Evolutionary conservation across 2,888 invertebrate genomes (phyloP).

Genomic region (Autographa gamma): DNA sequence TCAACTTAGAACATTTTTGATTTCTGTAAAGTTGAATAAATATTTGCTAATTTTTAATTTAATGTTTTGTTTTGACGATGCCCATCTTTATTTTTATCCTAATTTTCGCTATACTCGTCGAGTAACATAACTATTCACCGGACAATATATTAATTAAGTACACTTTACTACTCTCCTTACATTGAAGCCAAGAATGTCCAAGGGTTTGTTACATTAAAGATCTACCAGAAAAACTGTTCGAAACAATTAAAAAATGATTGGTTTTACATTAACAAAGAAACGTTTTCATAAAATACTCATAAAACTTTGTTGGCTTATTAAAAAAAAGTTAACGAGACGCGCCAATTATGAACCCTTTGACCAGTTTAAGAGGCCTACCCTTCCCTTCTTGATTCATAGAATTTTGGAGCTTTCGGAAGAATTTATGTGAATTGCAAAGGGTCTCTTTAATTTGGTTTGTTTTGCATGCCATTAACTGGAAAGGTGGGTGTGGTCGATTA

Average conservation of each 20-base stretch:
- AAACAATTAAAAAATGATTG: constrained; percentile 71
- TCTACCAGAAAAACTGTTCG: constrained; percentile 44
- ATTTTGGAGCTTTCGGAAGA: not conserved
- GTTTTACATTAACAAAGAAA: constrained; percentile 78
- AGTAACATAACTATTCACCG: not conserved
- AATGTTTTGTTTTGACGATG: too few relatives aligned
- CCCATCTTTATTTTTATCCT: too few relatives aligned
- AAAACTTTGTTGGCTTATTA: constrained; percentile 83
- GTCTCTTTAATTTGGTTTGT: constrained; percentile 41
- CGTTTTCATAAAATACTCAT: constrained; percentile 78
- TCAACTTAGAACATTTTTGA: not conserved
- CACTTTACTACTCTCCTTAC: constrained; percentile 12
- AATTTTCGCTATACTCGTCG: not conserved
- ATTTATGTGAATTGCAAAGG: constrained; percentile 15
- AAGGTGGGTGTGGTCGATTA: constrained; percentile 76
- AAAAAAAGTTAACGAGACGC: constrained; percentile 80
- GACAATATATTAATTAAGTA: not conserved
- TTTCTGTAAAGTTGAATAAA: not conserved
- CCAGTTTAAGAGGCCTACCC: constrained; percentile 57
- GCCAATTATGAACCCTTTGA: constrained; percentile 73
- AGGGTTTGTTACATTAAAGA: constrained; percentile 33
- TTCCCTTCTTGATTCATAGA: not conserved
- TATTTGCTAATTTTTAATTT: not conserved
- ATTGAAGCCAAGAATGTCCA: constrained; percentile 34
- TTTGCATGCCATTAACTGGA: constrained; percentile 76